Conservation (phyloP, 1,140 invertebrate genomes). For the Aphaenogaster rudis region DNA sequence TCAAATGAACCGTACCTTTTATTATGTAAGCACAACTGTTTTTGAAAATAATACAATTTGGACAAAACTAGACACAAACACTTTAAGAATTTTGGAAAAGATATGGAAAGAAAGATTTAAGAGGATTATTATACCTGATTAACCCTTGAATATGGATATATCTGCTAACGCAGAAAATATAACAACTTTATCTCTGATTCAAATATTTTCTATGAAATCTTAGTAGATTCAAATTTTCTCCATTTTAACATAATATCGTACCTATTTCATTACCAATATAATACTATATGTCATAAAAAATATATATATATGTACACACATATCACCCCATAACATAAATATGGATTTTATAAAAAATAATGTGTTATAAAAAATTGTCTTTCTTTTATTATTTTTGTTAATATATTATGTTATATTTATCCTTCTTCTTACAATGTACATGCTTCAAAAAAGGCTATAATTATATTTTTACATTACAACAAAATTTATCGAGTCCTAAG, state of each 20-base stretch:
- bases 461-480: neutral
- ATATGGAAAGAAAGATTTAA: constrained; percentile 4
- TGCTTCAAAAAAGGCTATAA: constrained; percentile 17
- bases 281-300: neutral
- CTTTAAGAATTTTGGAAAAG: constrained; percentile 16
- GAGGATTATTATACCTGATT: constrained; percentile 12
- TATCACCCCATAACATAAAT: neutral
- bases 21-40: no score
- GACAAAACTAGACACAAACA: neutral
- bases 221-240: neutral
- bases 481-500: neutral
- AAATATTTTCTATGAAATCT: neutral
- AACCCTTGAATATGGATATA: neutral
- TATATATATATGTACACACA: neutral
- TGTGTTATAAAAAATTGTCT: neutral
- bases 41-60: neutral
- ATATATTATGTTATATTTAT: neutral
- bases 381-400: neutral
- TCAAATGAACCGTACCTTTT: no score
- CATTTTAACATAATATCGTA: neutral
- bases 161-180: neutral
- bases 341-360: neutral
- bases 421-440: neutral
- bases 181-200: neutral
- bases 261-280: neutral